phyloP scores from a whole-genome alignment of 2,797 vertebrate species.

The Vespertilio murinus region DNA sequence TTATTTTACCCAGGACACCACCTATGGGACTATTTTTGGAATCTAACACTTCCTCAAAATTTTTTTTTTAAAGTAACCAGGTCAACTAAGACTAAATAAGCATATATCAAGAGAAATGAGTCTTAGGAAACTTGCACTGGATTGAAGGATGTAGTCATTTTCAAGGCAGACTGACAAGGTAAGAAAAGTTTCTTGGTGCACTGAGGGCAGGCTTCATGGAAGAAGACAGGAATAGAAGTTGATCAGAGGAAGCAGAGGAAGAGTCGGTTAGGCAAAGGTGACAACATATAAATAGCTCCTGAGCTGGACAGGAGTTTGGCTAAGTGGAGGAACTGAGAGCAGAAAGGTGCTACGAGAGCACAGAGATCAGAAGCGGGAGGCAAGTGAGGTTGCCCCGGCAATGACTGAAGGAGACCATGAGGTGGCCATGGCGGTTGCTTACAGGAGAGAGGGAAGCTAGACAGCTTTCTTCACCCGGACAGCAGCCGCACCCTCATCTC shows the following conservation, averaged over 20 bases:
- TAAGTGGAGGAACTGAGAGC: neutral
- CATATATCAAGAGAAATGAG: neutral
- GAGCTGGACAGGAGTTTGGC: neutral
- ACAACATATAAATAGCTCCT: neutral
- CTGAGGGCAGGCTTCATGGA: neutral
- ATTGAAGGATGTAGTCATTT: neutral
- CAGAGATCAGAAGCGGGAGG: neutral
- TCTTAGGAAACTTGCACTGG: neutral
- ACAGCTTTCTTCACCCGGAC: neutral
- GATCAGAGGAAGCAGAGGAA: neutral
- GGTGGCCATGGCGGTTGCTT: neutral
- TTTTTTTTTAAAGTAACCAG: neutral
- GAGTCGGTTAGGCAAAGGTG: neutral
- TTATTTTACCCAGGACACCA: conserved; percentile 10
- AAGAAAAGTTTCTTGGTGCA: neutral
- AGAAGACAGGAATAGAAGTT: neutral
- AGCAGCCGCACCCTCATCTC: neutral
- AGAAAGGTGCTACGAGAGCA: neutral
- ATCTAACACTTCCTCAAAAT: neutral
- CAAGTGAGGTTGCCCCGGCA: neutral
- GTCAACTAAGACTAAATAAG: neutral
- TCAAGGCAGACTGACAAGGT: neutral
- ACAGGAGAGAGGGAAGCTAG: neutral
- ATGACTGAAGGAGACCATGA: neutral
- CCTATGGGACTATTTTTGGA: neutral